Conservation (phyloP, 2,113 vertebrate genomes). For the Cebidichthys violaceus region DNA sequence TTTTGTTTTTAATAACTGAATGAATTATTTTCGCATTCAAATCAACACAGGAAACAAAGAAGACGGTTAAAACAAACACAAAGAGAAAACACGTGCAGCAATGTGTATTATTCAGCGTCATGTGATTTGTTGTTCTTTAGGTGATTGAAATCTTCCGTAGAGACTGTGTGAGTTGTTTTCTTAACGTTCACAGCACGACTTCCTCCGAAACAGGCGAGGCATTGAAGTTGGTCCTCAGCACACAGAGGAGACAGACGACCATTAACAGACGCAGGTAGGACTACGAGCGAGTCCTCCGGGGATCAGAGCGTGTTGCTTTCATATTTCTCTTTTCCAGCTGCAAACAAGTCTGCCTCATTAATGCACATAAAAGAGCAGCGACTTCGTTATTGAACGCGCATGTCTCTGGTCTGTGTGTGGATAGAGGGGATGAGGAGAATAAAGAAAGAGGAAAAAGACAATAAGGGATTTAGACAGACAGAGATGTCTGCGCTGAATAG, state of each 20-base stretch:
- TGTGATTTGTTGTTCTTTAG: background rate
- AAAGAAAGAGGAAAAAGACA: slow-evolving; percentile 1
- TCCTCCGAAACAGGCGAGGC: background rate
- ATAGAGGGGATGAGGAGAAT: slow-evolving; percentile 19
- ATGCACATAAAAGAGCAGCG: slow-evolving; percentile 15
- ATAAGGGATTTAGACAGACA: slow-evolving; percentile 2
- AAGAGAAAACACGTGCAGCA: background rate
- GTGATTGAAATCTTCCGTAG: background rate
- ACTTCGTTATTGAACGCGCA: slow-evolving; percentile 30
- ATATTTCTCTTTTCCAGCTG: slow-evolving; percentile 32
- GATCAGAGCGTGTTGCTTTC: slow-evolving; percentile 39
- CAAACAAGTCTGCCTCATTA: slow-evolving; percentile 59
- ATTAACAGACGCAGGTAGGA: slow-evolving; percentile 27
- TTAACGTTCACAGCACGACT: background rate
- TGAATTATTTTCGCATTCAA: background rate
- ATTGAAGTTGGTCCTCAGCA: background rate
- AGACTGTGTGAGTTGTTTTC: background rate
- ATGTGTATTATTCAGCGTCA: background rate
- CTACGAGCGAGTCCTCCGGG: background rate
- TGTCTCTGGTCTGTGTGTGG: slow-evolving; percentile 23
- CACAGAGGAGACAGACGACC: background rate
- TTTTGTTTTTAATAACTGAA: too few species aligned
- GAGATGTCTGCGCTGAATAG: background rate
- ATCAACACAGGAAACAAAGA: background rate
- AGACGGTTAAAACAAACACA: background rate